Conservation (phyloP, 2,888 invertebrate genomes). For the Perizoma affinitatum region DNA sequence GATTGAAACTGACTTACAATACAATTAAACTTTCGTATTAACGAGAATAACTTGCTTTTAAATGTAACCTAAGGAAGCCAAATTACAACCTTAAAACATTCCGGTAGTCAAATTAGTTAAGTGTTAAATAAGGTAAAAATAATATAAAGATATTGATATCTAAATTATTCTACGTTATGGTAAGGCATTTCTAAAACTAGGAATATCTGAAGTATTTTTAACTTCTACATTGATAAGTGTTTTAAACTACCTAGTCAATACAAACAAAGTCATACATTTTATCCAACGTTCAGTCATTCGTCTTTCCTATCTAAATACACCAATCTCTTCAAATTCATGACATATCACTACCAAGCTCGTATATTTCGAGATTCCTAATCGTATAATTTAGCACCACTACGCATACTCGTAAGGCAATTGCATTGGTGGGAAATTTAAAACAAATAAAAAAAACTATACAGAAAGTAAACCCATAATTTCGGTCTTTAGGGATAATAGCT, state of each 20-base stretch:
- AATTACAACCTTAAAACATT: slow-evolving; percentile 57
- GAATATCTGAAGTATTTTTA: slow-evolving; percentile 24
- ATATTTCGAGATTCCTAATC: slow-evolving; percentile 33
- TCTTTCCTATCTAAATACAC: slow-evolving; percentile 23
- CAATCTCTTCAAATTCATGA: slow-evolving; percentile 20
- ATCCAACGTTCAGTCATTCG: slow-evolving; percentile 33
- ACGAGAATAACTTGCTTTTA: slow-evolving; percentile 16
- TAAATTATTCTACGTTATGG: slow-evolving; percentile 38
- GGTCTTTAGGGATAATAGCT: too few relatives aligned
- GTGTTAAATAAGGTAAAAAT: slow-evolving; percentile 67
- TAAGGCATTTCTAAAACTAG: slow-evolving; percentile 31
- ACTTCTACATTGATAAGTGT: slow-evolving; percentile 22
- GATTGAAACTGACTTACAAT: slow-evolving; percentile 47
- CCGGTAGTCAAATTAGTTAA: slow-evolving; percentile 58
- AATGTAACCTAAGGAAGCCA: slow-evolving; percentile 57
- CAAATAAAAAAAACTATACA: background rate
- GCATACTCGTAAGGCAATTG: slow-evolving; percentile 40
- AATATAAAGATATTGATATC: slow-evolving; percentile 40
- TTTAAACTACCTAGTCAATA: slow-evolving; percentile 19
- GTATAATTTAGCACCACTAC: slow-evolving; percentile 52
- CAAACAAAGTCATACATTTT: slow-evolving; percentile 23
- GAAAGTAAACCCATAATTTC: too few relatives aligned
- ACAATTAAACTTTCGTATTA: slow-evolving; percentile 10
- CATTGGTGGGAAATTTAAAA: slow-evolving; percentile 50
- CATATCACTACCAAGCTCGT: slow-evolving; percentile 36